Percentiles rank a stretch among this genome's conserved stretches.
Evolutionary conservation across 2,797 vertebrate species (phyloP).

Genomic region (Clarias pachynema): DNA sequence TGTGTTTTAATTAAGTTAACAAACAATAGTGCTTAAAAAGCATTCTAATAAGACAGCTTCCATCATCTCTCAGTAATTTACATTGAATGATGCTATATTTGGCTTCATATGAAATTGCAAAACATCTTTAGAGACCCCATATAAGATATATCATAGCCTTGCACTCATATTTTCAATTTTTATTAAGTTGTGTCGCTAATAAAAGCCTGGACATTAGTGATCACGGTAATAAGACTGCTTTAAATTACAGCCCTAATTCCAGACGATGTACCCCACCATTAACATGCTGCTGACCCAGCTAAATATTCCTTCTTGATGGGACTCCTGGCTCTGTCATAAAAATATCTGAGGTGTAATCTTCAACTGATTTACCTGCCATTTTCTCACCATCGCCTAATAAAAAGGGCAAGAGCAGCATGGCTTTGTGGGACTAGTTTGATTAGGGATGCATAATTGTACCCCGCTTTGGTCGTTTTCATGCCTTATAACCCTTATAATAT

Average conservation of each 20-base stretch:
- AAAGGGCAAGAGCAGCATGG: conserved; percentile 54
- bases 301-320: conserved; percentile 59
- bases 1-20: conserved; percentile 42
- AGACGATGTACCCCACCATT: conserved; percentile 55
- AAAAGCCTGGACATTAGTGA: conserved; percentile 57
- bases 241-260: conserved; percentile 61
- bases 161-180: conserved; percentile 47
- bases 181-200: conserved; percentile 52
- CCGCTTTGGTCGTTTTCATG: conserved; percentile 61
- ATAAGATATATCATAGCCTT: conserved; percentile 38
- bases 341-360: conserved; percentile 62
- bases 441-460: conserved; percentile 61
- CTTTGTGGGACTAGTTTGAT: conserved; percentile 57
- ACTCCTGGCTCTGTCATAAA: conserved; percentile 60
- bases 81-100: conserved; percentile 49
- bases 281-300: conserved; percentile 61
- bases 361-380: conserved; percentile 62
- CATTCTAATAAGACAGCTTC: conserved; percentile 43
- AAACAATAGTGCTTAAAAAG: conserved; percentile 54
- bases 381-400: conserved; percentile 55
- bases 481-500: conserved; percentile 61
- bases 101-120: conserved; percentile 35
- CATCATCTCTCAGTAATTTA: conserved; percentile 22
- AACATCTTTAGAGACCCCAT: conserved; percentile 39
- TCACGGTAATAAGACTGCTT: conserved; percentile 55